Conservation (phyloP, 2,888 invertebrate genomes). For the Lysandra bellargus region DNA sequence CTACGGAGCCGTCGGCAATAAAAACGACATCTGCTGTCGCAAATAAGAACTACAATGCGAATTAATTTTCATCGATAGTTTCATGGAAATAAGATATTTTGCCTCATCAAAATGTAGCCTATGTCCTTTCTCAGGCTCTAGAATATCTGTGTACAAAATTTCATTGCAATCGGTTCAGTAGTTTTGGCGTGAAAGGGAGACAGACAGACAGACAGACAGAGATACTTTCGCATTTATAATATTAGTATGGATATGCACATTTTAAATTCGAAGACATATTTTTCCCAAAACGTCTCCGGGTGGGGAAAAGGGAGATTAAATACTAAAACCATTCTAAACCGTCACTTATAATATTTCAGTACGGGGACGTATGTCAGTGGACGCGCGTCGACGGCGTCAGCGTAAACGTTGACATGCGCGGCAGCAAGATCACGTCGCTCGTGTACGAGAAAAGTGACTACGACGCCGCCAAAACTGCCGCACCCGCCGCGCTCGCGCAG, state of each 20-base stretch:
- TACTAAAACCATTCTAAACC: neutral
- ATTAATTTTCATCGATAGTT: too few relatives aligned
- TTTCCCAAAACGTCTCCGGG: neutral
- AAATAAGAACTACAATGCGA: too few relatives aligned
- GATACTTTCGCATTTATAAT: too few relatives aligned
- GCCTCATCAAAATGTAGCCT: too few relatives aligned
- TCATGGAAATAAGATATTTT: too few relatives aligned
- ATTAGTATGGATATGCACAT: neutral
- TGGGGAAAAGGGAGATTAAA: neutral
- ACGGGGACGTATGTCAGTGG: conserved; percentile 39
- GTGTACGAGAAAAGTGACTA: conserved; percentile 37
- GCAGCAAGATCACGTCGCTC: conserved; percentile 39
- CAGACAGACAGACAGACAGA: too few relatives aligned
- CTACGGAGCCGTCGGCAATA: too few relatives aligned
- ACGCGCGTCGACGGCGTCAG: conserved; percentile 34
- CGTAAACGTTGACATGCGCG: conserved; percentile 39
- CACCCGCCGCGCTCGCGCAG: conserved; percentile 24
- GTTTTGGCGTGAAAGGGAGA: too few relatives aligned
- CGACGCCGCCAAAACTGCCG: conserved; percentile 32
- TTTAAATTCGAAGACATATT: neutral
- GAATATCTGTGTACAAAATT: too few relatives aligned
- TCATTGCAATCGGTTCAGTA: too few relatives aligned
- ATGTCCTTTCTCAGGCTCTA: too few relatives aligned
- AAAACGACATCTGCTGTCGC: too few relatives aligned
- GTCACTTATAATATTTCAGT: conserved; percentile 33